Evolutionary conservation across 2,888 invertebrate species (phyloP).

Genomic region (Xestia c-nigrum): DNA sequence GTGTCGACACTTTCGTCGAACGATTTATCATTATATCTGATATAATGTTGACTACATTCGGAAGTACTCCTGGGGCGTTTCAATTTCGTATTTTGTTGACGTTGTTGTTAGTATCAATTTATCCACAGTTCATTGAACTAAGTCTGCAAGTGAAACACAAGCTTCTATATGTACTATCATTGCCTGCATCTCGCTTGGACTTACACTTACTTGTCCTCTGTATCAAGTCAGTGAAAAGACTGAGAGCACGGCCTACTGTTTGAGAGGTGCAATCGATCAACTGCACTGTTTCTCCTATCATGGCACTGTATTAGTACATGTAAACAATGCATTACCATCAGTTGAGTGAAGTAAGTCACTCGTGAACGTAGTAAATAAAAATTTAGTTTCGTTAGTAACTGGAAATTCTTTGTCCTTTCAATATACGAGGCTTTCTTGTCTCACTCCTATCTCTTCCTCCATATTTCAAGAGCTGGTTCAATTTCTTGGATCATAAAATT

Average conservation of each 20-base stretch:
- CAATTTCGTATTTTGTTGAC: constrained; percentile 20
- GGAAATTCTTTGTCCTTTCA: not conserved
- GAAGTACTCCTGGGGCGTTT: constrained; percentile 28
- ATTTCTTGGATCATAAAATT: constrained; percentile 57
- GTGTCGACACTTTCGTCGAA: constrained; percentile 22
- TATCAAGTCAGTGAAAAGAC: too few relatives aligned
- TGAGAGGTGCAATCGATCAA: too few relatives aligned
- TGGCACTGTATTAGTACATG: too few relatives aligned
- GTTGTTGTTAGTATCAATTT: not conserved
- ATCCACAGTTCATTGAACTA: not conserved
- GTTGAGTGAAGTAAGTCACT: not conserved
- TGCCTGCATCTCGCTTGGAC: not conserved
- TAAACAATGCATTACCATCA: not conserved
- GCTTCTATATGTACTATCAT: not conserved
- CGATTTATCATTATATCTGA: constrained; percentile 44
- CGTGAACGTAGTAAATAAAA: not conserved
- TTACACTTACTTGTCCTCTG: too few relatives aligned
- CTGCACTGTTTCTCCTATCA: too few relatives aligned
- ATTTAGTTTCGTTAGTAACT: not conserved
- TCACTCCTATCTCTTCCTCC: constrained; percentile 10
- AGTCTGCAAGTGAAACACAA: not conserved
- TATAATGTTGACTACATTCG: constrained; percentile 26
- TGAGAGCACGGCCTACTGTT: too few relatives aligned
- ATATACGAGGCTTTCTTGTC: not conserved
- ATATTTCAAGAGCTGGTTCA: constrained; percentile 22